Conservation (phyloP, 30 jellyfish, hydroid and myxozoan genomes). For the Aurelia aurita complex sp. Pacific region DNA sequence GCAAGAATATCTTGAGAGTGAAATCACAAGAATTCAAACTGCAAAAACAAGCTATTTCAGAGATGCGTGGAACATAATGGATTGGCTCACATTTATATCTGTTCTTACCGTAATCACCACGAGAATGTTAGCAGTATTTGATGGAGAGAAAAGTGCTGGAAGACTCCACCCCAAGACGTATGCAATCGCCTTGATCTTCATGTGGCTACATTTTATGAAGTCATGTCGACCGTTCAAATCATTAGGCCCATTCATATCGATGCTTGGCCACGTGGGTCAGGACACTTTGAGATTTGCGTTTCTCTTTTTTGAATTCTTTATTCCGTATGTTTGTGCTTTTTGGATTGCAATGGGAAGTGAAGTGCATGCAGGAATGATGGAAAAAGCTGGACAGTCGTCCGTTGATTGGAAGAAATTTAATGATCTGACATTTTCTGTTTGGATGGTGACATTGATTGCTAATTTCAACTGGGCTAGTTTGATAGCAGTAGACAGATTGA, state of each 20-base stretch:
- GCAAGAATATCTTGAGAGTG: constrained; percentile 73
- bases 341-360: constrained; percentile 91
- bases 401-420: constrained; percentile 86
- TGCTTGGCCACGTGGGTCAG: constrained; percentile 94
- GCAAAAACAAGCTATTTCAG: constrained; percentile 52
- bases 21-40: constrained; percentile 53
- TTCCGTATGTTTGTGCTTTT: constrained; percentile 91
- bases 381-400: constrained; percentile 62
- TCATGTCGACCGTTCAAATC: constrained; percentile 94
- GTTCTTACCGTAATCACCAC: constrained; percentile 78
- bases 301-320: constrained; percentile 89
- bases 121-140: constrained; percentile 60
- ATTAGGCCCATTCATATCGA: constrained; percentile 94
- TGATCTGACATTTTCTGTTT: constrained; percentile 77
- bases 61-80: constrained; percentile 96
- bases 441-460: constrained; percentile 91
- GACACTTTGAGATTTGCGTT: constrained; percentile 92
- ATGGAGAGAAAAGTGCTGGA: constrained; percentile 46
- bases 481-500: constrained; percentile 79
- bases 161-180: constrained; percentile 80
- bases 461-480: constrained; percentile 72
- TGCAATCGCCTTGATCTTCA: constrained; percentile 78
- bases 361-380: constrained; percentile 68
- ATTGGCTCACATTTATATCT: constrained; percentile 81
- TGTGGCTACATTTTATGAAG: constrained; percentile 95